A percentile compares a stretch with the other conserved stretches of the same genome.
Conservation (phyloP, 2,797 vertebrate species). For the Amphiprion clarkii region DNA sequence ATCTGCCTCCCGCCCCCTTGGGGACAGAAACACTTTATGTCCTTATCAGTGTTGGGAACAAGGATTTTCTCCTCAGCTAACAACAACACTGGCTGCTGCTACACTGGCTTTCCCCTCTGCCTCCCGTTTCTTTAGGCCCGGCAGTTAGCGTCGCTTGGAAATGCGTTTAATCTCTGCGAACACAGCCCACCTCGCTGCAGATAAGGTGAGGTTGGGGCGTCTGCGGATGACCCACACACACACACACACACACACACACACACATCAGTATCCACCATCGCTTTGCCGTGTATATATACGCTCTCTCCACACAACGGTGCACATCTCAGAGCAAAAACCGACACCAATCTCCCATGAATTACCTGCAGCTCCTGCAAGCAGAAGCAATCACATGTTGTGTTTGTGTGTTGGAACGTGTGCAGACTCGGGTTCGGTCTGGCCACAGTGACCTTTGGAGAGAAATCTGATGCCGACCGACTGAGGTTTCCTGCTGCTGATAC, state of each 20-base stretch:
- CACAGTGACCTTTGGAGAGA: constrained; percentile 37
- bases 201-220: constrained; percentile 72
- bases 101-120: constrained; percentile 61
- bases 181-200: constrained; percentile 71
- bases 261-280: constrained; percentile 29
- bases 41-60: constrained; percentile 85
- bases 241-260: constrained; percentile 30
- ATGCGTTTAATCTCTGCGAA: constrained; percentile 77
- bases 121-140: constrained; percentile 64
- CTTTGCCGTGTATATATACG: constrained; percentile 32
- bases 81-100: constrained; percentile 76
- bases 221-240: constrained; percentile 65
- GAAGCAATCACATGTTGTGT: constrained; percentile 61
- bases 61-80: constrained; percentile 82
- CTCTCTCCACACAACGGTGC: constrained; percentile 57
- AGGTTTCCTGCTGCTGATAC: neutral
- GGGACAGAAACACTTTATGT: constrained; percentile 83
- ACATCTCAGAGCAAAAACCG: constrained; percentile 52
- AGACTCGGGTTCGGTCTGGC: constrained; percentile 19
- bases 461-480: constrained; percentile 11
- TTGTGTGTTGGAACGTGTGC: constrained; percentile 42
- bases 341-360: constrained; percentile 62
- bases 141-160: constrained; percentile 66
- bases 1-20: constrained; percentile 73
- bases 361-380: constrained; percentile 45